Evolutionary conservation across 2,113 vertebrate species (phyloP), one percentile per base, ranked within the genome.

Genomic region (Rhynchopsitta pachyrhyncha): DNA sequence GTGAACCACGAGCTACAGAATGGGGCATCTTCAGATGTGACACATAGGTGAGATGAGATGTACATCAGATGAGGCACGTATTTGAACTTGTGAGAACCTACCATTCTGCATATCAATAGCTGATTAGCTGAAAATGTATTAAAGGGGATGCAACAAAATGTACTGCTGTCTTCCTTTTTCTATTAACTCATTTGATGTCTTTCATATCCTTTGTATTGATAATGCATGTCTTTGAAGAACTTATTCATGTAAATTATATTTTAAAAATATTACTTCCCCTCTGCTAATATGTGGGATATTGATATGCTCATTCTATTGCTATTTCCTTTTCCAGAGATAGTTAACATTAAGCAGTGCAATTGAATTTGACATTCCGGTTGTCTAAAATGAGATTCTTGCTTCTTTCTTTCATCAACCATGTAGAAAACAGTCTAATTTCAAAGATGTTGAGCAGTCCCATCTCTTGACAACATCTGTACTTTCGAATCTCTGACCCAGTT

Each of bases 221-320:
- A 83, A 92, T 13, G 29, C 11, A 33, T 0, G 9, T 29, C 83
- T 93, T 52, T 17, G 20, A 91, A 70, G 81, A 81, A 71, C 60
- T 60, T 88, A 86, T 94, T 91, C 25, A 84, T 60, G 80, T 75
- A 86, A 95, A 91, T 92, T 50, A 44, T 89, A 17, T 75, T 95
- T 81, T 68, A 3, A 88, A 93, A 78, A 79, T 86, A 74, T 84
- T 81, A 86, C 88, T 96, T 96, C 92, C 80, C 33, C 80, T 91
- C 69, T 86, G 5, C 27, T 89, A 73, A 50, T 7, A 90, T 5
- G 17, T 59, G 74, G 49, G 81, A 86, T 86, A 93, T 70, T 86
- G 94, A 86, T 81, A 17, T 6, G 46, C 92, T 82, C 68, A 31
- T 52, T 86, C 75, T 81, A 1, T 3, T 50, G 73, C 73, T 73